Evolutionary conservation across 64 coral and sea anemone species (phyloP).

Genomic region (Orbicella faveolata): DNA sequence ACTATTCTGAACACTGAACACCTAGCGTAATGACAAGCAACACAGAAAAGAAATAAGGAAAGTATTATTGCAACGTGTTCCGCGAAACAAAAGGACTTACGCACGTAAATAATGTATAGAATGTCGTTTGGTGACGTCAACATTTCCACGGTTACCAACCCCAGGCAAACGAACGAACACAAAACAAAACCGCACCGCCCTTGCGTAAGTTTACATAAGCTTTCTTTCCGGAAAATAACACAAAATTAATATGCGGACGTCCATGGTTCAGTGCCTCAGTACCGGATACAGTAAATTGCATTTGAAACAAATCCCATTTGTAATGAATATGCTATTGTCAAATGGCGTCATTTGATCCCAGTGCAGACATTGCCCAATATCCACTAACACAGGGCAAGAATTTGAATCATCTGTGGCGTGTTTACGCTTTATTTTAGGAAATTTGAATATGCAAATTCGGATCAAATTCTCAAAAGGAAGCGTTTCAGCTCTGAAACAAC

Average conservation of each 20-base stretch:
- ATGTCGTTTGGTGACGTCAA: constrained; percentile 15
- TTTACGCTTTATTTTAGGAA: constrained; percentile 12
- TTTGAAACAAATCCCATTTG: constrained; percentile 5
- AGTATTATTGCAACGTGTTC: background rate
- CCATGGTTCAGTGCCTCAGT: background rate
- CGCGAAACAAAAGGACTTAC: constrained; percentile 11
- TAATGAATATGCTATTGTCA: constrained; percentile 10
- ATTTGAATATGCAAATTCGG: constrained; percentile 9
- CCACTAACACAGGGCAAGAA: background rate
- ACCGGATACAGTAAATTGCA: constrained; percentile 38
- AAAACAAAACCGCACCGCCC: background rate
- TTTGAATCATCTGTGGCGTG: constrained; percentile 20
- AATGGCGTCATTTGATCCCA: constrained; percentile 16
- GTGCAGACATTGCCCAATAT: constrained; percentile 23
- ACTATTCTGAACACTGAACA: background rate
- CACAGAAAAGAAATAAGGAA: constrained; percentile 13
- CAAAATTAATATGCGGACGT: background rate
- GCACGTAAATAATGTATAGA: constrained; percentile 43
- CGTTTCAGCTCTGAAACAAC: background rate
- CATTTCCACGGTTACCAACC: constrained; percentile 34
- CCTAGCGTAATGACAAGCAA: background rate
- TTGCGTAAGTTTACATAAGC: constrained; percentile 15
- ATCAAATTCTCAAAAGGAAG: constrained; percentile 28
- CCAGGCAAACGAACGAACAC: constrained; percentile 8
- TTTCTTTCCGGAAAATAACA: constrained; percentile 23